phyloP scores from a whole-genome alignment of 2,888 invertebrate species.

The Drosophila pegasa region DNA sequence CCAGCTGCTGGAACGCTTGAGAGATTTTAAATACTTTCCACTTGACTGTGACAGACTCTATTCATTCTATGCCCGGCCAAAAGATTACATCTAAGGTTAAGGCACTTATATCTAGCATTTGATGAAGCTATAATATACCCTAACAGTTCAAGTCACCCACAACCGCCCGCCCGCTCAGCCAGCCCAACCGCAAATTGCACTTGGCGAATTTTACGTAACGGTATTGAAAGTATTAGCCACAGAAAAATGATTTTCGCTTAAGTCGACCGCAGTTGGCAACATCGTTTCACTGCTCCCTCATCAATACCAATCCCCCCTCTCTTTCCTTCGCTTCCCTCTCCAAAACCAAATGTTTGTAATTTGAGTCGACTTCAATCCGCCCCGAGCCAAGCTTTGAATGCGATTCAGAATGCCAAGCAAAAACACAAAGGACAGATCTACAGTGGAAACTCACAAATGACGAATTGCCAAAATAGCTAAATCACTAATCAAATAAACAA shows the following conservation, averaged over 20 bases:
- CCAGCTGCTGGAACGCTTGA: conserved; percentile 6
- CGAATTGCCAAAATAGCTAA: background rate
- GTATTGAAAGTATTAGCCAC: conserved; percentile 43
- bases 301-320: conserved; percentile 3
- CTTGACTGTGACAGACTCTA: conserved; percentile 7
- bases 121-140: background rate
- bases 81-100: background rate
- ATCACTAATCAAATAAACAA: conserved; percentile 5
- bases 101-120: conserved; percentile 1
- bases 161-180: no score
- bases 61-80: background rate
- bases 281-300: conserved; percentile 35
- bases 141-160: conserved; percentile 12
- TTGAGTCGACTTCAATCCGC: conserved; percentile 65
- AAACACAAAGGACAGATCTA: conserved; percentile 11
- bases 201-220: conserved; percentile 46
- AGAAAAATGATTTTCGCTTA: conserved; percentile 42
- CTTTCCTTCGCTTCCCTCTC: background rate
- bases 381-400: conserved; percentile 33
- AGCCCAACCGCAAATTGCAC: conserved; percentile 47
- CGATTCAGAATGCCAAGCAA: conserved; percentile 19
- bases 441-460: conserved; percentile 13
- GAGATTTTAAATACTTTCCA: conserved; percentile 14
- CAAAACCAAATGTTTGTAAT: conserved; percentile 50
- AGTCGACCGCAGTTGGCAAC: conserved; percentile 62